Evolutionary conservation across 2,797 vertebrate species (phyloP).

Genomic region (Champsocephalus esox): DNA sequence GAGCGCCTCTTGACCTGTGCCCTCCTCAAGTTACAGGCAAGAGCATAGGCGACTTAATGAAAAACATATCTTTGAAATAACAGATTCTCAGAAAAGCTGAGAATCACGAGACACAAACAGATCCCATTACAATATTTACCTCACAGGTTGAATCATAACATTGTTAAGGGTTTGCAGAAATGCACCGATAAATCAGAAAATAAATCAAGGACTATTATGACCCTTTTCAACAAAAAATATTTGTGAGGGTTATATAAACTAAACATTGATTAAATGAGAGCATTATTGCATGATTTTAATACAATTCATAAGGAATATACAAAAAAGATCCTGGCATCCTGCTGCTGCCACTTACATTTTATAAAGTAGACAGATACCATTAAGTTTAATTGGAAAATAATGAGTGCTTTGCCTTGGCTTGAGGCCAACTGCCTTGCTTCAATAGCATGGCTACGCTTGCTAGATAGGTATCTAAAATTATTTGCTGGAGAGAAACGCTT

Average conservation of each 20-base stretch:
- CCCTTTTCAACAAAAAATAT: background rate
- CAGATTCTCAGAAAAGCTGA: no score
- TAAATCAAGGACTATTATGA: background rate
- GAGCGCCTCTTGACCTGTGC: no score
- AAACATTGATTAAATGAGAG: no score
- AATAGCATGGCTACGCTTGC: constrained; percentile 26
- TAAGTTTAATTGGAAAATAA: constrained; percentile 64
- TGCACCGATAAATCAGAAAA: no score
- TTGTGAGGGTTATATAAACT: no score
- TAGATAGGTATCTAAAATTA: constrained; percentile 55
- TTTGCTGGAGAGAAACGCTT: constrained; percentile 52
- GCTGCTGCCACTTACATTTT: constrained; percentile 7
- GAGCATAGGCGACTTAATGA: no score
- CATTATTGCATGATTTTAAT: no score
- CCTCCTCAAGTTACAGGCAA: no score
- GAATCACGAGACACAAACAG: no score
- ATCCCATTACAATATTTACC: no score
- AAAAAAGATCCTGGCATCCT: background rate
- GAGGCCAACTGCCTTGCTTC: constrained; percentile 38
- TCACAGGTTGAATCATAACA: background rate
- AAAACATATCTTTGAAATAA: no score
- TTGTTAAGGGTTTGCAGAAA: background rate
- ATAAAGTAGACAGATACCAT: constrained; percentile 25
- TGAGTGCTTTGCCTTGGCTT: constrained; percentile 44
- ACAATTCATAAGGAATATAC: background rate